Conservation (phyloP, 2,113 vertebrate genomes). For the Sturnus vulgaris region DNA sequence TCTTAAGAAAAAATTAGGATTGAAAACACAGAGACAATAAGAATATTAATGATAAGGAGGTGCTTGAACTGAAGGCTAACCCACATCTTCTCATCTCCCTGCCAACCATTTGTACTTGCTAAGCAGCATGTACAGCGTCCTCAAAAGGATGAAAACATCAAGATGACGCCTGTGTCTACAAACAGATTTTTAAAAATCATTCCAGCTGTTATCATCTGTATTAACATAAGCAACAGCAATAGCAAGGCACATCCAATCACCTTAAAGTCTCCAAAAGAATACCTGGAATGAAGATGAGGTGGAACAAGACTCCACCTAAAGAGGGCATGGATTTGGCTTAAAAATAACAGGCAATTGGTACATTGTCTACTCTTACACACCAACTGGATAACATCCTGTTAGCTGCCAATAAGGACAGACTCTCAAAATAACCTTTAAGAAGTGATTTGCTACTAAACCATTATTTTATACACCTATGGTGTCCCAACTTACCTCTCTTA, state of each 20-base stretch:
- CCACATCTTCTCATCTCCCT: background rate
- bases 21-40: background rate
- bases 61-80: background rate
- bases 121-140: background rate
- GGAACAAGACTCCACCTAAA: background rate
- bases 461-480: background rate
- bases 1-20: background rate
- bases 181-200: background rate
- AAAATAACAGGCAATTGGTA: background rate
- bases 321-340: background rate
- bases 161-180: background rate
- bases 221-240: background rate
- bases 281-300: background rate
- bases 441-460: background rate
- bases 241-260: background rate
- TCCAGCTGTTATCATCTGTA: background rate
- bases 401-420: background rate
- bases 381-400: background rate
- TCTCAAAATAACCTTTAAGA: background rate
- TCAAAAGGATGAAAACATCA: background rate
- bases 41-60: background rate
- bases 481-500: constrained; percentile 85
- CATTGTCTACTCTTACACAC: background rate
- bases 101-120: background rate
- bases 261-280: background rate